Evolutionary conservation across 1,140 invertebrate species (phyloP), one percentile per base, ranked within the genome.

Genomic region (Conus ventricosus): DNA sequence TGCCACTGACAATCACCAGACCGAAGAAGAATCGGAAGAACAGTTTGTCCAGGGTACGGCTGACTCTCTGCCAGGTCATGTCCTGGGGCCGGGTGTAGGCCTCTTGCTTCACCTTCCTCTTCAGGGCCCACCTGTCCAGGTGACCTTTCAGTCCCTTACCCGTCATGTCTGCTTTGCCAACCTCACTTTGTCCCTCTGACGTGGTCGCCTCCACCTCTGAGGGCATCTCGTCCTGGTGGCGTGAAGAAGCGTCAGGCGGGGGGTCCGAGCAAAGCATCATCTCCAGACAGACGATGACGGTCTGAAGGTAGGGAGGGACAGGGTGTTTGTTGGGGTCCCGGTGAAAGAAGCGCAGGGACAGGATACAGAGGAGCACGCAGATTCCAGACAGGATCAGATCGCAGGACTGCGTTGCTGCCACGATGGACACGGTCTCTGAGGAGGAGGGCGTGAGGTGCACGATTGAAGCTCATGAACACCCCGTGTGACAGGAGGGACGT

Each of bases 381-480:
- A 87, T 1, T 7, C 71, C 85, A 17, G 71, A 78, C 8, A 87
- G 76, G 11, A 80, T 39, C 25, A 87, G 85, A 51, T 75, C 25
- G 71, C 6, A 39, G 71, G 63, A 76, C 85, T 75, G 71, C 54
- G 54, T 55, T 4, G 71, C 71, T 4, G 71, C 78, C 55, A 88
- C 17, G 78, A 84, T 63, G 27, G 87, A 88, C 51, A 84, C 6
- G 67, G 80, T 83, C 63, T 83, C 80, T 0, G 87, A 6, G 17
- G 87, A 82, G 54, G 63, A 82, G 8, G 87, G 87, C 87, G 84
- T 88, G 23, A 54, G 60, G 23, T 57, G 54, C 23, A 82, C 51
- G 57, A 88, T 82, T n/a, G 87, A 88, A 83, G 55, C 87, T 84
- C 78, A 88, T 82, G 81, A 88, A 88, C 55, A 88, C 80, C n/a